Base-by-base conservation (phyloP, 2,888 invertebrate species). In the Eremobia ochroleuca region DNA sequence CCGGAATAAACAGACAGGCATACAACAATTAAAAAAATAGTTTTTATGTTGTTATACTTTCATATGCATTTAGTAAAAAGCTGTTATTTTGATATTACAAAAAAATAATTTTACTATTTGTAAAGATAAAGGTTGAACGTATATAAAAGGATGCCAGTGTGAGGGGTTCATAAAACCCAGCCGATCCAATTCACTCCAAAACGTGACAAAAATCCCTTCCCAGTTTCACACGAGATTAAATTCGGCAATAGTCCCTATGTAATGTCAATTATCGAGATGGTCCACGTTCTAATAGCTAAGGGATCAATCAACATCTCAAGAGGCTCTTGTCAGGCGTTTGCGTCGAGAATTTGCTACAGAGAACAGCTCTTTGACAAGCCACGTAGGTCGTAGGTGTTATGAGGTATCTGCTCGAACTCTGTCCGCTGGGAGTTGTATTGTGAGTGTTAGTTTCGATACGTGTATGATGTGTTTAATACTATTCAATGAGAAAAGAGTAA, bases 221-320 rank as follows among this genome's bases (percentile, higher is more conserved):
- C 4, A 52, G 59, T 76, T 58, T n/a, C 65, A 52, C 21, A 65
- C 34, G 9, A 65, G 21, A 69, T 59, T 25, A 37, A 69, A 82
- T 70, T 70, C 31, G n/a, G 34, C 52, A 69, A 69, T 34, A 65
- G 65, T 18, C 1, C n/a, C 37, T n/a, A 40, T 55, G n/a, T 82
- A 55, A 64, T 37, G 58, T 52, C 73, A 31, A 55, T 77, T 49
- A 61, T 80, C 62, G 52, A 59, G 11, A 52, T 61, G 67, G 69
- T 46, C 83, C 67, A 79, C 62, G 69, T 73, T 67, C 25, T 83
- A 82, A 82, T 62, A 67, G 77, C 52, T 25, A 55, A 73, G 77
- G 70, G 84, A 64, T 73, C 73, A 55, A 84, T 84, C 73, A 67
- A 68, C 77, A 64, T 69, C 76, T 68, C 52, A 34, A 83, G 76